Base-by-base conservation (phyloP, 2,113 vertebrate species). In the Amia ocellicauda region DNA sequence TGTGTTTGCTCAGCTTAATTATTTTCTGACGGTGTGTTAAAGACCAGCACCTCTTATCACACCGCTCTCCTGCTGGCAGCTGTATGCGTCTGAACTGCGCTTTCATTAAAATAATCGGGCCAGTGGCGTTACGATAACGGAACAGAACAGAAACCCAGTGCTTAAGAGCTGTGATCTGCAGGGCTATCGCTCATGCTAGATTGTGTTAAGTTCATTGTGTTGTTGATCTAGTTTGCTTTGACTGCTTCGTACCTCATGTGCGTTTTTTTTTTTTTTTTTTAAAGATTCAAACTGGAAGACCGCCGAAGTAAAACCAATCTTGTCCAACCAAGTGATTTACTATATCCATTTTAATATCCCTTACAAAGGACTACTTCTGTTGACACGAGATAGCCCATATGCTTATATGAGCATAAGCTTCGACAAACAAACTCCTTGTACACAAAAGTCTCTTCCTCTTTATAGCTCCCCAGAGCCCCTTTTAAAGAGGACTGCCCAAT, bases 1-100 rank as follows among this genome's bases (percentile, higher is more conserved):
- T 4, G 17, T 64, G 63, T 66, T 58, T 66, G 63, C 43, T 29
- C 29, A 58, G 63, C 58, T 58, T 66, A 66, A 66, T 66, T 57
- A 58, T 66, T 66, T 66, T 66, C 55, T 58, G 55, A 66, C 43
- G 29, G 20, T 45, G 20, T 3, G 28, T 58, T 58, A 50, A 31
- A 58, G 28, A 29, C 54, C 17, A 29, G 49, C 19, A 17, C 2
- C 9, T 42, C 45, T 65, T 65, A 65, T 65, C 63, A 65, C 22
- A 7, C n/a, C 17, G 19, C 54, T 22, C 42, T n/a, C 41, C 41
- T 29, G 11, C 41, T 40, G 28, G 41, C 19, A 16, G 13, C 16
- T n/a, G 14, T 19, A 28, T 57, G 14, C 41, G 63, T 66, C 58
- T 66, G 54, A 66, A 28, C 56, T 58, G 56, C 22, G 22, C 45